Evolutionary conservation across 2,113 vertebrate species (phyloP).

Genomic region (Hylia prasina): DNA sequence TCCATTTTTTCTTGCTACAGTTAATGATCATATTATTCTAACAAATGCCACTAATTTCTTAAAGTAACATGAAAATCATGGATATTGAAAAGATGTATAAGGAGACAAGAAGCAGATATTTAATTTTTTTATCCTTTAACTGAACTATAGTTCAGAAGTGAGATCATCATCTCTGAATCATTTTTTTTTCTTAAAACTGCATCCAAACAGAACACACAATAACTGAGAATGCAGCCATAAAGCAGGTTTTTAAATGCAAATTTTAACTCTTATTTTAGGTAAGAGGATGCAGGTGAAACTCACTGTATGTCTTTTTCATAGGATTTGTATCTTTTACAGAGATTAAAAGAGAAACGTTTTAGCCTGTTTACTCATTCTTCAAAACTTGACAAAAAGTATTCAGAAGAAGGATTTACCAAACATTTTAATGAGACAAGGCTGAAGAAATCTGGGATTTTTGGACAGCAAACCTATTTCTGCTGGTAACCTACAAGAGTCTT

Average conservation of each 20-base stretch:
- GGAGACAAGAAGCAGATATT: not conserved
- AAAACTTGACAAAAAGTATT: not conserved
- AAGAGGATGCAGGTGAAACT: not conserved
- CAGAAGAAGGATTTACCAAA: not conserved
- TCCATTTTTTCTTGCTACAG: not conserved
- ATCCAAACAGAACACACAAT: not conserved
- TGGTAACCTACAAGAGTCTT: not conserved
- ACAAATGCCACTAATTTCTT: not conserved
- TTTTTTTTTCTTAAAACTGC: not conserved
- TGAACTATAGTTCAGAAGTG: not conserved
- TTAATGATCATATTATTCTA: not conserved
- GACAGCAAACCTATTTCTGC: not conserved
- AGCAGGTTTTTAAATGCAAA: not conserved
- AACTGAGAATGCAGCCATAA: not conserved
- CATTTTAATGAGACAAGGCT: not conserved
- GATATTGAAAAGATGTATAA: not conserved
- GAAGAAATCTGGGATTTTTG: not conserved
- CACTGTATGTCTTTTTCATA: not conserved
- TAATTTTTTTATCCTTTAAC: not conserved
- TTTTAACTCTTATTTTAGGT: not conserved
- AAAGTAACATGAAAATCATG: not conserved
- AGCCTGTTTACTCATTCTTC: not conserved
- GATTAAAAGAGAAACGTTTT: not conserved
- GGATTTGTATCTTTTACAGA: not conserved
- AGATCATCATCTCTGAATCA: not conserved